phyloP scores from a whole-genome alignment of 2,113 vertebrate genomes.

The Heterochromis multidens region DNA sequence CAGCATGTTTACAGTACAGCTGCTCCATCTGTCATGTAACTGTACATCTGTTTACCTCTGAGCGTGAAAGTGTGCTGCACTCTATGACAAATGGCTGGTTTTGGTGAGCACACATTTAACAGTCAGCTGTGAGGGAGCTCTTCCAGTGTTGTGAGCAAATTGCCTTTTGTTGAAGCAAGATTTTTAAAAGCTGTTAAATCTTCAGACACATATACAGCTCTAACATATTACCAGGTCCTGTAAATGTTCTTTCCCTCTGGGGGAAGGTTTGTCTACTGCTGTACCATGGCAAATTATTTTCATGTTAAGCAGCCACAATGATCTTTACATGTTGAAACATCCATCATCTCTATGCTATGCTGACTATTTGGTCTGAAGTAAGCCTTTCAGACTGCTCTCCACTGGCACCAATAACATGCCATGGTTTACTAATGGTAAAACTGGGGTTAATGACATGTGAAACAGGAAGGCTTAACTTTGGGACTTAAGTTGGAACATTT shows the following conservation, averaged over 20 bases:
- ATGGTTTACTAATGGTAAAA: neutral
- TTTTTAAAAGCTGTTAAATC: constrained; percentile 6
- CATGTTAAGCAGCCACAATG: neutral
- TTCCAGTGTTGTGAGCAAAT: neutral
- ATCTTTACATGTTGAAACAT: neutral
- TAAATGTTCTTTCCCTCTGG: neutral
- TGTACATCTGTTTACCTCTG: neutral
- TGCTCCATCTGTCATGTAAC: neutral
- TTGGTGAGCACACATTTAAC: neutral
- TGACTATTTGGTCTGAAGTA: neutral
- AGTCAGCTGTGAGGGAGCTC: neutral
- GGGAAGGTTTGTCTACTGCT: neutral
- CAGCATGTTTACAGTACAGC: constrained; percentile 1
- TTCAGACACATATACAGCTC: neutral
- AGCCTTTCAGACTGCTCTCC: neutral
- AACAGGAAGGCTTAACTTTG: neutral
- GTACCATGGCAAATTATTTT: neutral
- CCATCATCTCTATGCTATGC: neutral
- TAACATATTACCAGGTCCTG: neutral
- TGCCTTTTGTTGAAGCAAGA: neutral
- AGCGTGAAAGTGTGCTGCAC: neutral
- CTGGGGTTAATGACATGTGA: neutral
- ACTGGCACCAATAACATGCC: neutral
- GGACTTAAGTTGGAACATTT: neutral
- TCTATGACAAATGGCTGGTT: neutral